Base-by-base conservation (phyloP, 2,113 vertebrate species). In the Phyllopteryx taeniolatus region DNA sequence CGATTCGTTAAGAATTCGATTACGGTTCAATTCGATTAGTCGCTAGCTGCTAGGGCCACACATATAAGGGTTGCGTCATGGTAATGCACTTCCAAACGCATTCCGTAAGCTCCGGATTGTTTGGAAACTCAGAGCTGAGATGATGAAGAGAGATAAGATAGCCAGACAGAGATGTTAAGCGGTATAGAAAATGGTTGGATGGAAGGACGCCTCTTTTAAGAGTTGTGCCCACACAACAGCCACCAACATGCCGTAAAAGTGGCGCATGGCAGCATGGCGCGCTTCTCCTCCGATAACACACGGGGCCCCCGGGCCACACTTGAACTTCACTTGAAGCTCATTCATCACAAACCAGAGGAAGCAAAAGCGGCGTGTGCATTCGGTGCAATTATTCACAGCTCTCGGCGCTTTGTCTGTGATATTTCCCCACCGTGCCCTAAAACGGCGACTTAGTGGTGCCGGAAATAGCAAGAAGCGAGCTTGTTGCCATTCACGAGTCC, bases 251-350 rank as follows among this genome's bases (percentile, higher is more conserved):
- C 19, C 20, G 53, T 54, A 54, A 54, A 54, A 54, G 20, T 54
- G 8, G 53, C 51, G 8, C 51, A 17, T 20, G 51, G 51, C 20
- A 20, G 51, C 51, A 53, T 13, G 46, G 46, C 14, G 51, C 19
- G 20, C 51, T 53, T 53, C 9, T 12, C 12, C 13, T 49, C 51
- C 0, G 19, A 22, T 35, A 61, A 61, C 14, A 35, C 14, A 7
- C 7, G 17, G 0, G 31, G 5, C 15, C 31, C 31, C 12, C 11
- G 56, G 22, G 22, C 56, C 22, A 27, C 31, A 61, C 31, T 61
- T 61, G 59, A 61, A 61, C 59, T 61, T 61, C 31, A 61, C 59
- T 61, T 15, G 14, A 61, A 61, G 59, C 59, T 61, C 59, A 15
- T 35, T 17, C 59, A 35, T 35, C 8, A 61, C 14, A 61, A 35